These are phyloP conservation scores for Periophthalmus modestus DNA, from an alignment of 2,113 vertebrate species.

Conservation along the genomic window DNA sequence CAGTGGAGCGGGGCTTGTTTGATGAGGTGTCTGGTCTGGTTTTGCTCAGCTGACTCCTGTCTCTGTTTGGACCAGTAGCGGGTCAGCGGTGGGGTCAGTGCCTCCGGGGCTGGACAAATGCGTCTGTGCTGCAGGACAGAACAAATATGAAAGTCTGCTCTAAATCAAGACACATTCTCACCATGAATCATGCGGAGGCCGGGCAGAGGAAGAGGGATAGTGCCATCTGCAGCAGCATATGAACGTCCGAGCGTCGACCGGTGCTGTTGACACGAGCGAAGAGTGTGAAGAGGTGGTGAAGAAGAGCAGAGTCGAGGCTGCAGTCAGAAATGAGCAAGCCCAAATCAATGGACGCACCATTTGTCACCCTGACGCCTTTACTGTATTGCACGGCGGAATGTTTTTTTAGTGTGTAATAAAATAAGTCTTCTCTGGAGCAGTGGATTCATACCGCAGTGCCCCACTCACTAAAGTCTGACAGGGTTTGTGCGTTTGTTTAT, in stretches of 20 bases:
- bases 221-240: conserved; percentile 69
- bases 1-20: background rate
- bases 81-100: conserved; percentile 71
- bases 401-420: conserved; percentile 34
- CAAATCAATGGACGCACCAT: conserved; percentile 48
- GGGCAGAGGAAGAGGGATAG: conserved; percentile 66
- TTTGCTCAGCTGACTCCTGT: conserved; percentile 39
- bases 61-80: conserved; percentile 45
- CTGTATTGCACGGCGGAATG: conserved; percentile 37
- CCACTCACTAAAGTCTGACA: conserved; percentile 2
- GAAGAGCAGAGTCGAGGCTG: conserved; percentile 58
- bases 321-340: conserved; percentile 56
- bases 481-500: background rate
- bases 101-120: conserved; percentile 76
- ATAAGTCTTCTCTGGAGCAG: conserved; percentile 36
- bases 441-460: conserved; percentile 28
- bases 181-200: conserved; percentile 77
- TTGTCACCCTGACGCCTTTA: conserved; percentile 60
- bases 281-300: conserved; percentile 72
- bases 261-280: conserved; percentile 69
- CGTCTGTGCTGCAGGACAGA: conserved; percentile 67
- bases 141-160: conserved; percentile 75
- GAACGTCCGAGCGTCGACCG: conserved; percentile 70
- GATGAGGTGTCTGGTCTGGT: conserved; percentile 17
- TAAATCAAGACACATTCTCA: conserved; percentile 77